Percentiles rank a stretch among this genome's conserved stretches.
Evolutionary conservation across 2,888 invertebrate species (phyloP).

Genomic region (Drosophila niveifrons): DNA sequence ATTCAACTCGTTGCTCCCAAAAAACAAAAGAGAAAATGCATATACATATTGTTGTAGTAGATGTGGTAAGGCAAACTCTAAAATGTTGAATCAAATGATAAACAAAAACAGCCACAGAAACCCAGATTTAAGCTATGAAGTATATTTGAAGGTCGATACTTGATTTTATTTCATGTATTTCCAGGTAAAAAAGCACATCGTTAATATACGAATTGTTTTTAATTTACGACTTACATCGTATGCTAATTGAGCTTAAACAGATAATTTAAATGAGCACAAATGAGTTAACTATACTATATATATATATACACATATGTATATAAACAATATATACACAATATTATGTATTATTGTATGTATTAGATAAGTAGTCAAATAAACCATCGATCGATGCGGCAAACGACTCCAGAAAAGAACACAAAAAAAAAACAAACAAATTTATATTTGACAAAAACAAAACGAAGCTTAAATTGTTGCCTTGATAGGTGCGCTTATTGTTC

Average conservation of each 20-base stretch:
- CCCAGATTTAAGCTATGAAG: slow-evolving; percentile 3
- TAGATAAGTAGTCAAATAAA: slow-evolving; percentile 53
- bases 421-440: neutral
- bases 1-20: slow-evolving; percentile 1
- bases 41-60: slow-evolving; percentile 10
- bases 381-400: slow-evolving; percentile 16
- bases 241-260: slow-evolving; percentile 44
- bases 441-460: slow-evolving; percentile 3
- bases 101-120: neutral
- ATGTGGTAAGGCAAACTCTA: slow-evolving; percentile 11
- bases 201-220: neutral
- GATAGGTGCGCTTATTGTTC: slow-evolving; percentile 55
- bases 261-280: slow-evolving; percentile 50
- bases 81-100: slow-evolving; percentile 8
- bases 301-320: slow-evolving; percentile 19
- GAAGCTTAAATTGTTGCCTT: slow-evolving; percentile 61
- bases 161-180: slow-evolving; percentile 20
- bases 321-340: slow-evolving; percentile 11
- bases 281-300: slow-evolving; percentile 53
- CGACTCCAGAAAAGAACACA: slow-evolving; percentile 16
- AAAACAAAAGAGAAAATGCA: neutral
- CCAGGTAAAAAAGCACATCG: slow-evolving; percentile 5
- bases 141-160: slow-evolving; percentile 1
- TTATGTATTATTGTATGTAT: slow-evolving; percentile 31
- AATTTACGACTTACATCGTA: slow-evolving; percentile 16